Percentiles rank a stretch among this genome's conserved stretches.
Conservation (phyloP, 2,888 invertebrate genomes). For the Seladonia tumulorum region DNA sequence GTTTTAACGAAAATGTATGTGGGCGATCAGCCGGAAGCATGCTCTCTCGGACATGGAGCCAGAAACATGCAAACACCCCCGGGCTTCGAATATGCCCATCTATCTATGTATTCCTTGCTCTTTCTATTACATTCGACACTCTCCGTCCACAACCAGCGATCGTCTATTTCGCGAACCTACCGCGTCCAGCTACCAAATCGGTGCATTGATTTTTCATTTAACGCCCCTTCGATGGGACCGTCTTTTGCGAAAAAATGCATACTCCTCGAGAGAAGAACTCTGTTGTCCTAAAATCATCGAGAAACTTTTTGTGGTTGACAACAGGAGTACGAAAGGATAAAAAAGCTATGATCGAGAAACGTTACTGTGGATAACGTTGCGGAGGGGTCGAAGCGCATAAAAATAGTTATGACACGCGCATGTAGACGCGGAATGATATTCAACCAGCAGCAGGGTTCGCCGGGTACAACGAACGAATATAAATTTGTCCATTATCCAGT, state of each 20-base stretch:
- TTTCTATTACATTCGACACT: constrained; percentile 45
- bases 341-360: not conserved
- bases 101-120: constrained; percentile 44
- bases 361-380: constrained; percentile 50
- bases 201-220: not conserved
- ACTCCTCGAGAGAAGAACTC: not conserved
- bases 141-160: not conserved
- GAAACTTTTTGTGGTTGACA: too few relatives aligned
- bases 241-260: not conserved
- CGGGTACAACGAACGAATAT: constrained; percentile 73
- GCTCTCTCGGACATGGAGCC: constrained; percentile 64
- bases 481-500: constrained; percentile 78
- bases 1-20: constrained; percentile 81
- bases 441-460: constrained; percentile 54
- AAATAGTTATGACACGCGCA: not conserved
- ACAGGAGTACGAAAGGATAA: not conserved
- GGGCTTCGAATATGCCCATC: constrained; percentile 53
- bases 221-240: not conserved
- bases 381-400: constrained; percentile 50
- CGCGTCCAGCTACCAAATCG: not conserved
- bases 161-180: not conserved
- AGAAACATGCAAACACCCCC: constrained; percentile 60
- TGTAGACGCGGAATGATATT: constrained; percentile 64
- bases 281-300: too few relatives aligned
- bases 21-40: constrained; percentile 81